Conservation (phyloP, 2,888 invertebrate genomes). For the Amiota communis region DNA sequence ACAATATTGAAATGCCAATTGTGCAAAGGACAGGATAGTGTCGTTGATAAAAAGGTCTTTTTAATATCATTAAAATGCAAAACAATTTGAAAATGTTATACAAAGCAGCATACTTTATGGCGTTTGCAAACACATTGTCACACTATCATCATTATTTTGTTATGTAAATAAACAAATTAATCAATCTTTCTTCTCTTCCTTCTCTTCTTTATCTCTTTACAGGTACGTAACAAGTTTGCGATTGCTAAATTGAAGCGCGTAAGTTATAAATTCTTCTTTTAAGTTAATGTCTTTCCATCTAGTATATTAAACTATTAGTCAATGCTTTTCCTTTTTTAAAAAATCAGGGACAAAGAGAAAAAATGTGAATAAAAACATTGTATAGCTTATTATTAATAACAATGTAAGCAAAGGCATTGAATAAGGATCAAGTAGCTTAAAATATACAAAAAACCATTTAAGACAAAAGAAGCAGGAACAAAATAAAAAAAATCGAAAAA, state of each 20-base stretch:
- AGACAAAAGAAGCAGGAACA: conserved; percentile 42
- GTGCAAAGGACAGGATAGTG: conserved; percentile 22
- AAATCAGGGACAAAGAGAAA: neutral
- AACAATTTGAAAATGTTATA: conserved; percentile 4
- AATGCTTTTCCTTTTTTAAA: neutral
- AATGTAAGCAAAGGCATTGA: conserved; percentile 51
- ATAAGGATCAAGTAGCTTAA: conserved; percentile 61
- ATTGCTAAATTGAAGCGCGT: neutral
- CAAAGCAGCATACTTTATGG: neutral
- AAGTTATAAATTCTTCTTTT: conserved; percentile 45
- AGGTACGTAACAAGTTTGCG: conserved; percentile 50
- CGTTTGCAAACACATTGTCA: conserved; percentile 5
- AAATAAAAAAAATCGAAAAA: conserved; percentile 17
- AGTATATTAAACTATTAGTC: neutral
- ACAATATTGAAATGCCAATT: conserved; percentile 67
- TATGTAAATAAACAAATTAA: neutral
- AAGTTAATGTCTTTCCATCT: too few species aligned
- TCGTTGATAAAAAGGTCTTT: conserved; percentile 45
- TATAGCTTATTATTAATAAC: conserved; percentile 67
- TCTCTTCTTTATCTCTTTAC: conserved; percentile 51
- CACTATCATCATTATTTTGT: neutral
- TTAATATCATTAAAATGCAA: conserved; percentile 57
- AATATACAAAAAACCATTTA: conserved; percentile 59
- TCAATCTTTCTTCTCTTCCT: neutral
- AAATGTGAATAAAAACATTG: conserved; percentile 45